Evolutionary conservation across 2,113 vertebrate genomes (phyloP), one percentile per base, ranked within the genome.

Genomic region (Hepsetus odoe): DNA sequence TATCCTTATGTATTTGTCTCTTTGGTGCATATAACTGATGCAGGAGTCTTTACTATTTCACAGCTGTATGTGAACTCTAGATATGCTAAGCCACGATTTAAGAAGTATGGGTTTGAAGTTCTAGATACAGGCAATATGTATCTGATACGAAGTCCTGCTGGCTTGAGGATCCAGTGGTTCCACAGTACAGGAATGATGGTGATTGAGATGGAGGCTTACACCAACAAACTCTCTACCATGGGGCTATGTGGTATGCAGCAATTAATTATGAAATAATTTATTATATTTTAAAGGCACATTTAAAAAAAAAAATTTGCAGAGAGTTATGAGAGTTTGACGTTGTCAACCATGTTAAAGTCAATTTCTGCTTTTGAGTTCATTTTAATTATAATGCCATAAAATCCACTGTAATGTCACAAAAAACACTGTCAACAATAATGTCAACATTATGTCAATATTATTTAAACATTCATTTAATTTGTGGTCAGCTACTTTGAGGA

Each of bases 51-150:
- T 40, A 30, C 38, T 10, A 72, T 75, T 75, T 83, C 77, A 5
- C 78, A 99, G 98, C 86, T 99, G 67, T 95, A 90, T 24, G 89
- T 98, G 61, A 96, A 97, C 86, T 94, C 94, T 0, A 93, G 95
- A 49, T 93, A 92, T 51, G 95, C 95, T 79, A 93, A 90, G 90
- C 95, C 96, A 55, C 94, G 95, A 4, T 91, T 99, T 85, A 96
- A 93, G 82, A 97, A 96, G 87, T 92, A 94, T 0, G 96, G 96
- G 18, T 99, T 96, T 87, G 95, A 92, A 89, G 88, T 99, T 26
- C 92, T 97, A 81, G 98, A 99, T 89, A 96, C 96, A 0, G 97
- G 97, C 46, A 96, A 96, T 90, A 98, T 97, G 95, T 98, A 98
- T 56, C 66, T 94, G 7, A 89, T 98, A 88, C 91, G 88, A 72